phyloP scores from a whole-genome alignment of 2,113 vertebrate genomes.

The Ammospiza nelsoni region DNA sequence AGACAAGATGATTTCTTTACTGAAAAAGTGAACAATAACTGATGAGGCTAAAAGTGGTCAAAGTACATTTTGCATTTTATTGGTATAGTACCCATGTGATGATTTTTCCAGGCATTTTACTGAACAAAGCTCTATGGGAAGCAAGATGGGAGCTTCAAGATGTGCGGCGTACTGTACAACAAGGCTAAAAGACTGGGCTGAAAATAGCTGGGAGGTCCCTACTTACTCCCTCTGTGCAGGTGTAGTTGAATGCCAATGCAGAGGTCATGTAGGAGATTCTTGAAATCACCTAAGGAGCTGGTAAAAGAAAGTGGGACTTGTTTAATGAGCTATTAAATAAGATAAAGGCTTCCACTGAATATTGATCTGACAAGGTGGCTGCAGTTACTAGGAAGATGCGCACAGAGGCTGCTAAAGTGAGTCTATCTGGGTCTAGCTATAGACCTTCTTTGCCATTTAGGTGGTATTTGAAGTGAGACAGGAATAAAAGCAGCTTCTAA shows the following conservation, averaged over 20 bases:
- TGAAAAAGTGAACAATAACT: neutral
- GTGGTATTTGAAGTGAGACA: slow-evolving; percentile 34
- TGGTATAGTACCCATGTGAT: fast-evolving
- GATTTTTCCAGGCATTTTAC: neutral
- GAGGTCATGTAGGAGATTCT: neutral
- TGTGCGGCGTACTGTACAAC: neutral
- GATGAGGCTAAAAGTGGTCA: neutral
- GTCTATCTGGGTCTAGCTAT: neutral
- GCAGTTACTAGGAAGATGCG: neutral
- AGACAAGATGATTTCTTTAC: neutral
- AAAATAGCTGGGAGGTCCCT: neutral
- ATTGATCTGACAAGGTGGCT: neutral
- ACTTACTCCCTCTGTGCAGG: neutral
- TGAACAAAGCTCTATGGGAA: neutral
- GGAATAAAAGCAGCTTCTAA: slow-evolving; percentile 28
- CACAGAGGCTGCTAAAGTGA: neutral
- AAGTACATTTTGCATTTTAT: neutral
- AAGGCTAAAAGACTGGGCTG: neutral
- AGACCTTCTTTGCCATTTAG: slow-evolving; percentile 46
- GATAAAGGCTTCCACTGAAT: neutral
- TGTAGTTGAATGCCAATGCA: neutral
- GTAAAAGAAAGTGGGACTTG: neutral
- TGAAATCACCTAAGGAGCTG: neutral
- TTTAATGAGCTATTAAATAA: slow-evolving; percentile 33
- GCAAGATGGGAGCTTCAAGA: neutral